phyloP scores from a whole-genome alignment of 1,140 invertebrate genomes.

The Leptopilina clavipes region DNA sequence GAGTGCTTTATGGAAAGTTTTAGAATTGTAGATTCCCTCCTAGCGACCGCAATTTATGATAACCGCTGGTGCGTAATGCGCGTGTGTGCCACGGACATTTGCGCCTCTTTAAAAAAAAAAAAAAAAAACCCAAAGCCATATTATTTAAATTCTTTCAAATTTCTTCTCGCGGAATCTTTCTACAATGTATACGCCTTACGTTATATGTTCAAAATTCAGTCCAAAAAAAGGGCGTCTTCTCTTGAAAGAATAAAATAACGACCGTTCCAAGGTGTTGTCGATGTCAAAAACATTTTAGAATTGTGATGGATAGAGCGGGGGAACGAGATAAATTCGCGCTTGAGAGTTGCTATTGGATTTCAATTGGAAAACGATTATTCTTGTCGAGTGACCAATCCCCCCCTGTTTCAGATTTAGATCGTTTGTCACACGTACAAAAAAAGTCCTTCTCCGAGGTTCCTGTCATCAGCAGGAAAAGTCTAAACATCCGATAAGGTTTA shows the following conservation, averaged over 20 bases:
- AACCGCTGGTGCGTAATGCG: slow-evolving; percentile 29
- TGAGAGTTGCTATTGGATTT: slow-evolving; percentile 70
- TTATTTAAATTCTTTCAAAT: slow-evolving; percentile 66
- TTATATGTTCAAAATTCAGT: too few relatives aligned
- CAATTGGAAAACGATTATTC: slow-evolving; percentile 75
- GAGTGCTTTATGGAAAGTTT: slow-evolving; percentile 74
- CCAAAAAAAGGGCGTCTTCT: slow-evolving; percentile 10
- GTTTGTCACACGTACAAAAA: slow-evolving; percentile 18
- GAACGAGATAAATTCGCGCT: slow-evolving; percentile 9
- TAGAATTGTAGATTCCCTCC: slow-evolving; percentile 74
- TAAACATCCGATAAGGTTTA: neutral
- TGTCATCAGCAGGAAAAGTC: neutral
- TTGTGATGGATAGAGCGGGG: slow-evolving; percentile 50
- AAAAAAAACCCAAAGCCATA: slow-evolving; percentile 42
- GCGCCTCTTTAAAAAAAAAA: neutral
- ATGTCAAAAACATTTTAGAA: slow-evolving; percentile 55
- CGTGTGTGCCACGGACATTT: slow-evolving; percentile 23
- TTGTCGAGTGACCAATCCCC: slow-evolving; percentile 68
- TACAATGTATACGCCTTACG: slow-evolving; percentile 17
- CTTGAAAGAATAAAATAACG: slow-evolving; percentile 52
- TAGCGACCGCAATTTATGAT: slow-evolving; percentile 62
- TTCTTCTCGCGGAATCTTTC: slow-evolving; percentile 38
- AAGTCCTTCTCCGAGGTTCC: slow-evolving; percentile 1
- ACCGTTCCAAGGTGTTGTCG: slow-evolving; percentile 42
- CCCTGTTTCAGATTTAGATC: neutral